Evolutionary conservation across 2,113 vertebrate species (phyloP).

Genomic region (Oreochromis aureus): DNA sequence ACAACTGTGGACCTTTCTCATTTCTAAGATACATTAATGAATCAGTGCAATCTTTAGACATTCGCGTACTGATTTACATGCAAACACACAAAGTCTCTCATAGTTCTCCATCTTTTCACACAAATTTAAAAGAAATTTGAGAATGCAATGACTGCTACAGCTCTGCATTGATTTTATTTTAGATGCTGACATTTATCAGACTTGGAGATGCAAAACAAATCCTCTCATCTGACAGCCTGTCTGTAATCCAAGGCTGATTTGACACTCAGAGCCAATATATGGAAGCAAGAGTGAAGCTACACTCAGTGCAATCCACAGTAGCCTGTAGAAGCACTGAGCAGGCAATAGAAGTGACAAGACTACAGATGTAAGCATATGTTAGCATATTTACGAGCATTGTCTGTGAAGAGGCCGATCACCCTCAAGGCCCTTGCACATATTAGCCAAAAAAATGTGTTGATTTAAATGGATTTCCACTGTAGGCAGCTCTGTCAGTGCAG

Average conservation of each 20-base stretch:
- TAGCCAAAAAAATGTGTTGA: not conserved
- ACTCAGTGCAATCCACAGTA: not conserved
- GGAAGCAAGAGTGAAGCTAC: not conserved
- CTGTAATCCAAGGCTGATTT: not conserved
- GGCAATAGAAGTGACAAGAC: not conserved
- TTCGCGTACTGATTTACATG: not conserved
- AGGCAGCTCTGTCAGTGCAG: not conserved
- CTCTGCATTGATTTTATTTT: constrained; percentile 5
- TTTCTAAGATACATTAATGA: not conserved
- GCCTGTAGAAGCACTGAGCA: not conserved
- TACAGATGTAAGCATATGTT: not conserved
- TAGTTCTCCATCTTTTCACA: not conserved
- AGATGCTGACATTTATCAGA: not conserved
- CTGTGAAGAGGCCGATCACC: not conserved
- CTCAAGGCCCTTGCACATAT: not conserved
- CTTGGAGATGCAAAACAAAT: not conserved
- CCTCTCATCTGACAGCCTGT: not conserved
- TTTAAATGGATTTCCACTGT: not conserved
- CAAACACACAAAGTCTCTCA: not conserved
- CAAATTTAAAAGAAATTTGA: not conserved
- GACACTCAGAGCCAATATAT: not conserved
- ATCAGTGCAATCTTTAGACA: not conserved
- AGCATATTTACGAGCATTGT: not conserved
- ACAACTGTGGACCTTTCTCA: not conserved
- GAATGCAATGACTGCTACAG: not conserved